Base-by-base conservation (phyloP, 2,888 invertebrate species). In the Lasioglossum marginatum region DNA sequence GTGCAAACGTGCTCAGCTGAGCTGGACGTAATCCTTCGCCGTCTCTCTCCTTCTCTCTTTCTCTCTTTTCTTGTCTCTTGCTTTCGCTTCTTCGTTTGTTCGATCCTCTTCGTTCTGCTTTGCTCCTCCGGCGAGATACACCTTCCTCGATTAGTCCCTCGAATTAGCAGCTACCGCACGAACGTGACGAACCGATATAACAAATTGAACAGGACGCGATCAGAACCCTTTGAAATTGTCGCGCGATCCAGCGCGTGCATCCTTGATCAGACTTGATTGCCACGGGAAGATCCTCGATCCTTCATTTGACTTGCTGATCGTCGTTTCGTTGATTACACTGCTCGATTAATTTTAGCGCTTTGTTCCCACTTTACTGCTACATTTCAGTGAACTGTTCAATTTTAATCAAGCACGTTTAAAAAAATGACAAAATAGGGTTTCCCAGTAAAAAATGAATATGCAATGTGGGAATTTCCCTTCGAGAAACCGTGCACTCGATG, bases 1-100 rank as follows among this genome's bases (percentile, higher is more conserved):
- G 90, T 88, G 88, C 88, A 91, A 87, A 89, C 88, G 89, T 88
- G 90, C 86, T 45, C 85, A 70, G 80, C 86, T 85, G 77, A 79
- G 73, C 52, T 88, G 74, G 87, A 90, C 82, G 77, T 87, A 88
- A 89, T 89, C 85, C 83, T 81, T 63, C 78, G 73, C 77, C 63
- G 43, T 40, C 78, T 68, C 70, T 71, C 74, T 40, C n/a, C 72
- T 68, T 40, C n/a, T 16, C 52, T 34, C n/a, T n/a, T 68, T 23
- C 45, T 73, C 73, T 71, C 77, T 66, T 60, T n/a, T 52, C 52
- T n/a, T n/a, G 52, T 52, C 23, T 23, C n/a, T 45, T 45, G 57
- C 37, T 2, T 5, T 16, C 0, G 14, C 16, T 75, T 77, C 45
- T 77, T 45, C 68, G 70, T 70, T 77, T 27, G 77, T 0, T 63